phyloP scores from a whole-genome alignment of 2,888 invertebrate species.

The Acleris literana region DNA sequence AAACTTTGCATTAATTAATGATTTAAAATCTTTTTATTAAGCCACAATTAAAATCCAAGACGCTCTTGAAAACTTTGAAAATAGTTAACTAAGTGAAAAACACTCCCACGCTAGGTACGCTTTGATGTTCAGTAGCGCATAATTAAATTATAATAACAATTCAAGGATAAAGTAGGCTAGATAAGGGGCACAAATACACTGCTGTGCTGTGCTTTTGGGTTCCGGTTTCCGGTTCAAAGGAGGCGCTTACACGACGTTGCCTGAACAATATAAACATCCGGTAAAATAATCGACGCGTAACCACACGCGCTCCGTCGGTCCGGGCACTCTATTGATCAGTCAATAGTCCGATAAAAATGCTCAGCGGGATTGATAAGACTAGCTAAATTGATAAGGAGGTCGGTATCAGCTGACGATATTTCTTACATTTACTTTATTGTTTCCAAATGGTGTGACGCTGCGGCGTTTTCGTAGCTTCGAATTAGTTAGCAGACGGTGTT shows the following conservation, averaged over 20 bases:
- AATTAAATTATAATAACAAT: too few relatives aligned
- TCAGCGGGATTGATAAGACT: constrained; percentile 24
- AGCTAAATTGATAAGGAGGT: constrained; percentile 29
- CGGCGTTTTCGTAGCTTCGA: constrained; percentile 7
- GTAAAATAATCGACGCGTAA: not conserved
- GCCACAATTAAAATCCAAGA: too few relatives aligned
- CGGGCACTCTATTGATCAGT: constrained; percentile 65
- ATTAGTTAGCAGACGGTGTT: constrained; percentile 7
- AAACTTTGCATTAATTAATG: too few relatives aligned
- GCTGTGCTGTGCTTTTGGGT: too few relatives aligned
- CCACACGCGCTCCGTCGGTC: constrained; percentile 40
- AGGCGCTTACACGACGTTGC: too few relatives aligned
- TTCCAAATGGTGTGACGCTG: constrained; percentile 23
- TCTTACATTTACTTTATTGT: constrained; percentile 27
- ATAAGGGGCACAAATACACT: not conserved
- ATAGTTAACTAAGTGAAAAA: too few relatives aligned
- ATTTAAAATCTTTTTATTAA: too few relatives aligned
- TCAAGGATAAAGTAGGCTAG: too few relatives aligned
- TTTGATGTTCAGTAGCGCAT: too few relatives aligned
- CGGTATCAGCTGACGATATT: constrained; percentile 13
- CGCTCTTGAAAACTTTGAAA: too few relatives aligned
- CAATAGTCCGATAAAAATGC: constrained; percentile 64
- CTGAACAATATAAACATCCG: not conserved
- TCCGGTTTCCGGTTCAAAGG: too few relatives aligned
- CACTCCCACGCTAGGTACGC: too few relatives aligned